Base-by-base conservation (phyloP, 2,888 invertebrate species). In the Drosophila rubida region DNA sequence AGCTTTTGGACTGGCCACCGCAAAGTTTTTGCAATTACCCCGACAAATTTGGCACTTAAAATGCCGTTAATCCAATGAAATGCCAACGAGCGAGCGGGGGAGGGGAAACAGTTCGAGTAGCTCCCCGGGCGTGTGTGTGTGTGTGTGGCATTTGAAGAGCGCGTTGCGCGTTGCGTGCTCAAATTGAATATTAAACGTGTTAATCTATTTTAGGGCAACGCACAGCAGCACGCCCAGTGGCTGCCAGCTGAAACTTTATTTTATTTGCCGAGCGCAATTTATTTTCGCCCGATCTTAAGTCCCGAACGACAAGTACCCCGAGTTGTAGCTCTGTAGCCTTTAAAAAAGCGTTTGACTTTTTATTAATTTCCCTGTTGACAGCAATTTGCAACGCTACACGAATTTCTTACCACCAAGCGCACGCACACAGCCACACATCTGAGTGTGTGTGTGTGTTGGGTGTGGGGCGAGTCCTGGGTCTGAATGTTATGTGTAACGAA, bases 171-270 rank as follows among this genome's bases (percentile, higher is more conserved):
- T 55, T 78, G 81, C 69, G 80, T 78, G 50, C 70, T 57, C 71
- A 90, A 89, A 89, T 90, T 89, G 90, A 90, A 89, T 90, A 89
- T 89, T 88, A 78, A 89, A 85, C 80, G 78, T 88, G 87, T 90
- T 89, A 90, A 91, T 90, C 88, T 83, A 84, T 89, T 88, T 89
- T 85, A 79, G 70, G 80, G 75, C 73, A 75, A 76, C 77, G 62
- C 63, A 55, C 32, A 51, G 27, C 54, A 30, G 13, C 44, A 2
- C n/a, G 8, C 32, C 30, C 14, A 25, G 25, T 6, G 7, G 9
- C 13, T 11, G 0, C 13, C 39, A 1, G 9, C 13, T 37, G 22
- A 35, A 48, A 67, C 45, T 62, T 61, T 70, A 50, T 67, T 80
- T 70, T 78, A 80, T 83, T 77, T 62, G 65, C 53, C 65, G 54